Evolutionary conservation across 2,888 invertebrate genomes (phyloP), one percentile per base, ranked within the genome.

Genomic region (Hypsopygia costalis): DNA sequence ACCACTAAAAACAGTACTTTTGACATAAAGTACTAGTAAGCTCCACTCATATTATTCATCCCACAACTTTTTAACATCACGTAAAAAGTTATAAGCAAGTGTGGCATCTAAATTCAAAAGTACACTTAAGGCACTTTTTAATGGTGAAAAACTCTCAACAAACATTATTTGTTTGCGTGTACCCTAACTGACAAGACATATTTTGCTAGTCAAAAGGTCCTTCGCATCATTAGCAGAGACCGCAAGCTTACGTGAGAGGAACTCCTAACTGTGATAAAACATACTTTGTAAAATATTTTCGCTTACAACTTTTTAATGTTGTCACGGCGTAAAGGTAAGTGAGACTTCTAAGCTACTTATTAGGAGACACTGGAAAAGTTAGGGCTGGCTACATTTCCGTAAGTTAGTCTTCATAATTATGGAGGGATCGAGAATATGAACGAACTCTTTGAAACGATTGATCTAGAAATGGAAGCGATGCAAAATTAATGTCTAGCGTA

Each of bases 251-350:
- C 64, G 67, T 69, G 67, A 66, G 55, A 62, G 57, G 64, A 77
- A 69, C 11, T 22, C 1, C 36, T 30, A 77, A 78, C 73, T 72
- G 76, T 71, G 76, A 80, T 83, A 82, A 83, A 82, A 81, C 75
- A 74, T 76, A 73, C 77, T 82, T 79, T 72, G 74, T 55, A 68
- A 75, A 71, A 16, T 62, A 60, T 70, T 69, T 65, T 60, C 62
- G 58, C 59, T 51, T 67, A 52, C 62, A 83, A 83, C 73, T 83
- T 85, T 83, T 81, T 80, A 85, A 83, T 81, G 80, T 69, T 69
- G 64, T 69, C 62, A 56, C 58, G 56, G 58, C 60, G 70, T 62
- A 66, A 70, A 67, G 69, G 25, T 25, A 72, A 75, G 69, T 73
- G 64, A 67, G 70, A 22, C 55, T 57, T 56, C 67, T 72, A 73